Percentiles rank a stretch among this genome's conserved stretches.
These are phyloP conservation scores for Mastacembelus armatus DNA, from an alignment of 2,797 vertebrate genomes.

Conservation along the genomic window DNA sequence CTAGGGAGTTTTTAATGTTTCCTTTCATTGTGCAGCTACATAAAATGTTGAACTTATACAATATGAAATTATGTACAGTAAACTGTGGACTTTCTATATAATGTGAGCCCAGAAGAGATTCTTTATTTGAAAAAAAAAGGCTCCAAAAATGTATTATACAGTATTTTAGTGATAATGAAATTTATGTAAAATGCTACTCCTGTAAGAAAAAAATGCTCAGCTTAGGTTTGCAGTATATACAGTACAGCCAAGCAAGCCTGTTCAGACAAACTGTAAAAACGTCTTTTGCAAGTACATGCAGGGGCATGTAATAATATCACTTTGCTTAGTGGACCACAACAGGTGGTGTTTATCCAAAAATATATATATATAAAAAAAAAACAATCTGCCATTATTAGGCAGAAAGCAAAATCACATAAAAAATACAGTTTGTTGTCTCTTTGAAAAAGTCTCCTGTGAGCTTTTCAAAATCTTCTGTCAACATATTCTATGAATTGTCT, in stretches of 20 bases:
- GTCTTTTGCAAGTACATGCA: not conserved
- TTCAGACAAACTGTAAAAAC: not conserved
- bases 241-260: not conserved
- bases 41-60: constrained; percentile 4
- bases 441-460: constrained; percentile 4
- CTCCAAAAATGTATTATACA: not conserved
- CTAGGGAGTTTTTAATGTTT: constrained; percentile 34
- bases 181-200: not conserved
- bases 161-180: constrained; percentile 9
- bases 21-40: constrained; percentile 15
- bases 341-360: constrained; percentile 48
- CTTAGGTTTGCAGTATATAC: too few relatives aligned
- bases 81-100: constrained; percentile 4
- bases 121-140: constrained; percentile 4
- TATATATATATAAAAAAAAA: constrained; percentile 19
- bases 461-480: constrained; percentile 15
- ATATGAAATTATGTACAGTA: constrained; percentile 6
- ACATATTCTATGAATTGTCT: not conserved
- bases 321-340: constrained; percentile 13
- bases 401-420: constrained; percentile 20
- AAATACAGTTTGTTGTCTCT: not conserved
- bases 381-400: constrained; percentile 11
- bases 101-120: not conserved
- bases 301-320: not conserved
- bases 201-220: not conserved